Evolutionary conservation across 2,113 vertebrate genomes (phyloP), one percentile per base, ranked within the genome.

Genomic region (Ophthalmolycus amberensis): DNA sequence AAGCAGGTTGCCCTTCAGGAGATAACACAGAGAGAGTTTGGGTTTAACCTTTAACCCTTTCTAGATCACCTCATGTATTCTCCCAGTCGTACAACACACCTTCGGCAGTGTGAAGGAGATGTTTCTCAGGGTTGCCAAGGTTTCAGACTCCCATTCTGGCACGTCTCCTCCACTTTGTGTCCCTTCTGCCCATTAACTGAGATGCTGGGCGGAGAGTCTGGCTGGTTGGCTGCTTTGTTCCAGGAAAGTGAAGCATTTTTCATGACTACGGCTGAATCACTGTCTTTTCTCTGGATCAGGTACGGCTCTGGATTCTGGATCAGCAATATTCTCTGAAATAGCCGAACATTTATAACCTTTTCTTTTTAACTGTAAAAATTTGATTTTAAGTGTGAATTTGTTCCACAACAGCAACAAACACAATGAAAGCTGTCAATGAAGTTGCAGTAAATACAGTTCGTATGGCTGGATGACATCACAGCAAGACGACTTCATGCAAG

Each of bases 231-330:
- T 10, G 71, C 59, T 42, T 20, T 84, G 22, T 84, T 88, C 96
- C 96, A 96, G 14, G 92, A 94, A 59, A 97, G 85, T 5, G 96
- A 95, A 4, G 96, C 96, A 15, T 95, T 94, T 77, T 90, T 89
- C 93, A 97, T 91, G 70, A 94, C 86, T 52, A 96, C 80, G 15
- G 95, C 95, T 6, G 82, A 92, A 25, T 78, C 77, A 62, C 85
- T 85, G 62, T 92, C 89, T 64, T 93, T 87, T 58, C 70, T 86
- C 22, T 92, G 90, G 22, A 64, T 85, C 84, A 97, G 70, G 85
- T 97, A 97, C 0, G 90, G 64, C 9, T 95, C 91, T 34, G 95
- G 95, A 37, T 95, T 96, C 91, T 96, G 84, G 56, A 94, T 73
- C 80, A 94, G n/a, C 75, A 97, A 71, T 62, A 97, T 91, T 91